Conservation (phyloP, 2,888 invertebrate species). For the Eupithecia insigniata region DNA sequence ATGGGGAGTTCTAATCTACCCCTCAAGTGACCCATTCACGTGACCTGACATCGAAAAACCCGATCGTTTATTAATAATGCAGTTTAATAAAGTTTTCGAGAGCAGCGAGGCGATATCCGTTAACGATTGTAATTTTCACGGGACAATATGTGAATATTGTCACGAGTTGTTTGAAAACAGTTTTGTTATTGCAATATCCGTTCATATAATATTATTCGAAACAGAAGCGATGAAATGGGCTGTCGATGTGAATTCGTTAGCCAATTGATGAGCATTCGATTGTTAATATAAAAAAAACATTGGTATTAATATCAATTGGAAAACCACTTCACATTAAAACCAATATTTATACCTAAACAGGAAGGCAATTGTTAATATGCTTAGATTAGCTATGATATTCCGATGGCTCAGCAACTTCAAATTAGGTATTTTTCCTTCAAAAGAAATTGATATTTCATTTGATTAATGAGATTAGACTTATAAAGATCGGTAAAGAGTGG, state of each 20-base stretch:
- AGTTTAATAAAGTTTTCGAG: not conserved
- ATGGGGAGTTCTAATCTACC: not conserved
- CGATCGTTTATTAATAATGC: not conserved
- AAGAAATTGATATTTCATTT: no score
- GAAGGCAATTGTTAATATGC: not conserved
- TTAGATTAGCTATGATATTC: not conserved
- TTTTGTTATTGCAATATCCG: conserved; percentile 1
- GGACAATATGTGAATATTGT: conserved; percentile 18
- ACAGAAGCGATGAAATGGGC: conserved; percentile 13
- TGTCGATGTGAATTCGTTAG: conserved; percentile 2
- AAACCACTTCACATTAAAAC: no score
- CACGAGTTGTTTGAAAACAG: conserved; percentile 25
- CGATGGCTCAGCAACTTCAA: not conserved
- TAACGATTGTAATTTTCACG: conserved; percentile 5
- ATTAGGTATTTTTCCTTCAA: no score
- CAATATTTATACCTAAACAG: no score
- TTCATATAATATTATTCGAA: conserved; percentile 14
- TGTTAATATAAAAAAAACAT: not conserved
- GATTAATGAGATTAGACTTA: no score
- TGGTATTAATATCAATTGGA: no score
- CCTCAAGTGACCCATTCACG: not conserved
- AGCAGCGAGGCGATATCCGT: conserved; percentile 1
- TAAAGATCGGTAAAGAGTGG: no score
- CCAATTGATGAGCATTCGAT: conserved; percentile 1
- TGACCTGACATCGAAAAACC: not conserved